Evolutionary conservation across 2,113 vertebrate species (phyloP).

Genomic region (Marmota flaviventris): DNA sequence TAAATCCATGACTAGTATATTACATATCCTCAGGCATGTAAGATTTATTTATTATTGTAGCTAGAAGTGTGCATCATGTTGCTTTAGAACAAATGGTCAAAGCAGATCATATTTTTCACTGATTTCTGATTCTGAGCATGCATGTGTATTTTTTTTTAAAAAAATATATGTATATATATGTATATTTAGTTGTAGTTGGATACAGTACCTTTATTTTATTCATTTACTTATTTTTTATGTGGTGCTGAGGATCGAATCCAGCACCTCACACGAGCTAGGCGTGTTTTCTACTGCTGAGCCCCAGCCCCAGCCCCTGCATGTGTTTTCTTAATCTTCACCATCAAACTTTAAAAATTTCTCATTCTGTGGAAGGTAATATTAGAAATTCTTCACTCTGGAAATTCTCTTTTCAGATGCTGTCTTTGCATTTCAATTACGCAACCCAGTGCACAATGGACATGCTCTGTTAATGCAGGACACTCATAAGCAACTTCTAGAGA

Average conservation of each 20-base stretch:
- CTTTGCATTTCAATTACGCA: slow-evolving; percentile 98
- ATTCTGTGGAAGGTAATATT: background rate
- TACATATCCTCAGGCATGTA: background rate
- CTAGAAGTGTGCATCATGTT: background rate
- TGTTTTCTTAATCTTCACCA: background rate
- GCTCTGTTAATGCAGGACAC: slow-evolving; percentile 98
- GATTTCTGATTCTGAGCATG: background rate
- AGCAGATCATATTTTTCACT: background rate
- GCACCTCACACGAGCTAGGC: no score
- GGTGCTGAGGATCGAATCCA: no score
- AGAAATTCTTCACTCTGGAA: slow-evolving; percentile 13
- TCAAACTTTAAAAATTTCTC: background rate
- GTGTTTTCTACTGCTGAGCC: no score
- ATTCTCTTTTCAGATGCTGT: slow-evolving; percentile 93
- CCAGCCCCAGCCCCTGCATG: no score
- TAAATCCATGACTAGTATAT: background rate
- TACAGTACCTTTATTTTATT: no score
- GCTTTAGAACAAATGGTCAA: background rate
- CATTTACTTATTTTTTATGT: no score
- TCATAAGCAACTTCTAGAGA: slow-evolving; percentile 94
- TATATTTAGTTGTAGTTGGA: no score
- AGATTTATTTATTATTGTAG: background rate
- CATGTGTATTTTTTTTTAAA: no score
- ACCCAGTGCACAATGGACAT: slow-evolving; percentile 98
- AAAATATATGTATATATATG: no score